A percentile compares a stretch with the other conserved stretches of the same genome.
phyloP scores from a whole-genome alignment of 2,113 vertebrate genomes.

The Brachirus orientalis region DNA sequence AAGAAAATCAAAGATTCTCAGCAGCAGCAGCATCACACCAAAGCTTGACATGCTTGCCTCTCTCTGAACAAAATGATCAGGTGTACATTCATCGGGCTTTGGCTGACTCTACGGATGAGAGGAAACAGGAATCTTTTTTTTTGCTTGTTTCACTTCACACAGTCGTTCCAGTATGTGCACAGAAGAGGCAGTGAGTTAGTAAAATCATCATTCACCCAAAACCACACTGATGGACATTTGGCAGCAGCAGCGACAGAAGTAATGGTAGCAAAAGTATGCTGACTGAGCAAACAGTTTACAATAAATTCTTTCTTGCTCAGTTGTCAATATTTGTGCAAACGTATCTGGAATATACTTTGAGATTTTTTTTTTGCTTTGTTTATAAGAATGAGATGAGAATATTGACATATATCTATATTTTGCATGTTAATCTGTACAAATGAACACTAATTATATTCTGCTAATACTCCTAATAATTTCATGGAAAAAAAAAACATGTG shows the following conservation, averaged over 20 bases:
- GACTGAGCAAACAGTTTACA: too few relatives aligned
- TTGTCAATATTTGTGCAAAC: not conserved
- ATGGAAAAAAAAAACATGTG: too few relatives aligned
- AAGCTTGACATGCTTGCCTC: slow-evolving; percentile 73
- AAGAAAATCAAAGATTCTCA: slow-evolving; percentile 36
- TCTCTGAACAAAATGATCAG: slow-evolving; percentile 80
- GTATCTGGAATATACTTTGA: too few relatives aligned
- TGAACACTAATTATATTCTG: too few relatives aligned
- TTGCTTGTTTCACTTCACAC: slow-evolving; percentile 24
- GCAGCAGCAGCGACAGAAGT: slow-evolving; percentile 14
- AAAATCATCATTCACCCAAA: slow-evolving; percentile 11
- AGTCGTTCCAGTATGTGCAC: not conserved
- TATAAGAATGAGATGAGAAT: too few relatives aligned
- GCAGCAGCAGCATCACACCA: slow-evolving; percentile 59
- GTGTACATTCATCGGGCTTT: slow-evolving; percentile 74
- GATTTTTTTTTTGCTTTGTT: too few relatives aligned
- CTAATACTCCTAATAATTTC: too few relatives aligned
- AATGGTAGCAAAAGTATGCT: slow-evolving; percentile 13
- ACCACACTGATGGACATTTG: slow-evolving; percentile 9
- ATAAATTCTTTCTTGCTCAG: too few relatives aligned
- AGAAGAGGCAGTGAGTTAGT: not conserved
- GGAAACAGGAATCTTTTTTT: slow-evolving; percentile 46
- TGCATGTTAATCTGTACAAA: too few relatives aligned
- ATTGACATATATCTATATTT: too few relatives aligned
- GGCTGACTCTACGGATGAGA: slow-evolving; percentile 71